These are phyloP conservation scores for Anastrepha ludens DNA, from an alignment of 1,140 invertebrate genomes.

Conservation along the genomic window DNA sequence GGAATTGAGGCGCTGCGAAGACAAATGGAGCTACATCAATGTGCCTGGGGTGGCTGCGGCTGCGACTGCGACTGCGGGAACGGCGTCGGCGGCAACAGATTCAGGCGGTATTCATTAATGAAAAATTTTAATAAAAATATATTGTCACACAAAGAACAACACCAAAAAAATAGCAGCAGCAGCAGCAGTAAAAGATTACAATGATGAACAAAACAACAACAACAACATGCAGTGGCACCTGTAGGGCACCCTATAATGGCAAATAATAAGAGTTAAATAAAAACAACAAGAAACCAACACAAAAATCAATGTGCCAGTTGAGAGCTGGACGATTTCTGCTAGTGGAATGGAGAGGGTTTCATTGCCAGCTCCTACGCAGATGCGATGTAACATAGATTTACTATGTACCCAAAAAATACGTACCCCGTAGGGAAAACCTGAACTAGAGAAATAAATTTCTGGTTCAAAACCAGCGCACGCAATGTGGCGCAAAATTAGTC, in stretches of 20 bases:
- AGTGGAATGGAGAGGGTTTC: no score
- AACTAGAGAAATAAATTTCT: no score
- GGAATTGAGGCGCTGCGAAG: neutral
- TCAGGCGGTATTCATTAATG: slow-evolving; percentile 11
- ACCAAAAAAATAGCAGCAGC: neutral
- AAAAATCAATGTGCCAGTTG: neutral
- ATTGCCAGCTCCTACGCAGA: no score
- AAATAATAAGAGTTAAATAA: neutral
- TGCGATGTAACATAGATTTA: no score
- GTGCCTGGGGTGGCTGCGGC: no score
- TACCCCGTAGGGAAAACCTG: no score
- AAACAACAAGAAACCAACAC: neutral
- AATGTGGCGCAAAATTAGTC: no score
- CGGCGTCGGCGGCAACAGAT: neutral
- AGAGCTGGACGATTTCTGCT: neutral
- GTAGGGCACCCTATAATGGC: neutral
- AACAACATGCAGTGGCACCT: neutral
- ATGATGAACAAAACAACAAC: neutral
- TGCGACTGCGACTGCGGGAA: no score
- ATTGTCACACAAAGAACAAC: neutral
- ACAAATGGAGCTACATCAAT: neutral
- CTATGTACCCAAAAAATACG: no score
- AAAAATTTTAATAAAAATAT: slow-evolving; percentile 2
- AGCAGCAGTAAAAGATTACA: neutral
- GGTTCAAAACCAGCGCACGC: no score